Conservation (phyloP, 2,888 invertebrate species). For the Melikaiella ostensackeni region DNA sequence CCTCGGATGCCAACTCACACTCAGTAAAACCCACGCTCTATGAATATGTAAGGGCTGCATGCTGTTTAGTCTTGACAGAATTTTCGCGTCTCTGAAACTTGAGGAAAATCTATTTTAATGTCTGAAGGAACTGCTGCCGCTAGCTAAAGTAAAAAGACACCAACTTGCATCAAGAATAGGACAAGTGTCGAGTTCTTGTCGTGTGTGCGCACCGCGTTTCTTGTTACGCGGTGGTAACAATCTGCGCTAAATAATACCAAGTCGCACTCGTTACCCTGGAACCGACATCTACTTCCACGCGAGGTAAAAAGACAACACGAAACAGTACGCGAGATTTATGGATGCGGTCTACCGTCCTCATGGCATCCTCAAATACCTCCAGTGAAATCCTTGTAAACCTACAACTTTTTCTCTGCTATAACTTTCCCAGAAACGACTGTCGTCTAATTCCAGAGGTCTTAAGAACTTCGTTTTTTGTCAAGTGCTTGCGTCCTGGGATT, state of each 20-base stretch:
- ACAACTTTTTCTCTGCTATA: background rate
- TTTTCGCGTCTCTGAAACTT: background rate
- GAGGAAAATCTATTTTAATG: conserved; percentile 13
- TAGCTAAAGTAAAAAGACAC: background rate
- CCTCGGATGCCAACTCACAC: background rate
- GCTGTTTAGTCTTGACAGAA: background rate
- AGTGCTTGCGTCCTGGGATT: background rate
- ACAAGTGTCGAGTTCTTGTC: conserved; percentile 21
- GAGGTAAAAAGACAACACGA: conserved; percentile 22
- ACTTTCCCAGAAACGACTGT: background rate
- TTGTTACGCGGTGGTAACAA: conserved; percentile 21
- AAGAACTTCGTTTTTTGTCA: background rate
- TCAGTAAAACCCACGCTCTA: background rate
- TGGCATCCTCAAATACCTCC: conserved; percentile 8
- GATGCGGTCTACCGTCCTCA: conserved; percentile 15
- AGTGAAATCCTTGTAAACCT: conserved; percentile 5
- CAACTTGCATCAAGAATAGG: background rate
- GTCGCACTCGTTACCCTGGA: conserved; percentile 27
- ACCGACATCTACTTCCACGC: conserved; percentile 16
- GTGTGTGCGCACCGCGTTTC: conserved; percentile 10
- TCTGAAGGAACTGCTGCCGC: background rate
- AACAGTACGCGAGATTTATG: conserved; percentile 18
- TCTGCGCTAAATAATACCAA: conserved; percentile 36
- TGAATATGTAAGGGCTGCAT: background rate
- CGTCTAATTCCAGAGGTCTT: background rate